A percentile compares a stretch with the other conserved stretches of the same genome.
phyloP scores from a whole-genome alignment of 2,113 vertebrate genomes.

The Isurus oxyrinchus region DNA sequence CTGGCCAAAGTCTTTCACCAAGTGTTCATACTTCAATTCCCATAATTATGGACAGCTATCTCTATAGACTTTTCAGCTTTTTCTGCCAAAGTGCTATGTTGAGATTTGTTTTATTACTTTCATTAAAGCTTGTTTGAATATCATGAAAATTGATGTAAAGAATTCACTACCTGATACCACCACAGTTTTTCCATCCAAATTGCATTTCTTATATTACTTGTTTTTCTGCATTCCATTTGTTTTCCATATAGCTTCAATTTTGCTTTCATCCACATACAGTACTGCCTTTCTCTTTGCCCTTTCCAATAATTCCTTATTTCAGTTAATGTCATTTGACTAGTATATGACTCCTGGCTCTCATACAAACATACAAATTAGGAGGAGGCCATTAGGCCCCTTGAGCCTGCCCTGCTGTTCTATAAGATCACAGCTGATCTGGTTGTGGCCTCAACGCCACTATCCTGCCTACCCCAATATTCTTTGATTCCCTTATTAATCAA shows the following conservation, averaged over 20 bases:
- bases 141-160: slow-evolving; percentile 15
- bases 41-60: not conserved
- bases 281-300: not conserved
- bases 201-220: not conserved
- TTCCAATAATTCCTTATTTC: not conserved
- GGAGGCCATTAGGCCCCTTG: no score
- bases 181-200: not conserved
- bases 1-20: not conserved
- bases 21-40: not conserved
- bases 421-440: no score
- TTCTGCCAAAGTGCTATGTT: not conserved
- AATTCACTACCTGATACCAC: not conserved
- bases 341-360: not conserved
- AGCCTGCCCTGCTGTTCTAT: no score
- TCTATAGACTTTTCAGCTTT: not conserved
- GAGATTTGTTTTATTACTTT: not conserved
- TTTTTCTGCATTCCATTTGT: not conserved
- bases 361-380: no score
- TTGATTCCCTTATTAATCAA: no score
- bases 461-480: no score
- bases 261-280: not conserved
- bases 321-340: not conserved
- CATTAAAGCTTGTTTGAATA: not conserved
- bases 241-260: not conserved
- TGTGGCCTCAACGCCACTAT: no score